Evolutionary conservation across 64 coral and sea anemone genomes (phyloP), one percentile per base, ranked within the genome.

Genomic region (Anthopleura sola): DNA sequence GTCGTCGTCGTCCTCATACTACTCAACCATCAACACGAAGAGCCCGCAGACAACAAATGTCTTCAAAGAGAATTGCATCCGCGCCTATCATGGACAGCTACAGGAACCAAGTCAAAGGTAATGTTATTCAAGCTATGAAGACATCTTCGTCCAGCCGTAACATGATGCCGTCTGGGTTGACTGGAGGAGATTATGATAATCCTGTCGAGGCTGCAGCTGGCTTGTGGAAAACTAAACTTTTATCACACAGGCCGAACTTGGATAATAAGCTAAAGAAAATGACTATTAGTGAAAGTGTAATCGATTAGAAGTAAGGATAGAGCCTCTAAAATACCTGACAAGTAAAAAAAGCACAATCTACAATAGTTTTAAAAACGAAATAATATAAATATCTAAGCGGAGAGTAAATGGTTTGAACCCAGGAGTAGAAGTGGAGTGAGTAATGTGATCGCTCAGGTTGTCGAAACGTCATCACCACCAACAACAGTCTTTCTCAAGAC

Each of bases 41-140:
- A 40, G 15, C 13, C 10, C 89, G 89, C 53, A 38, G 82, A 20
- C 16, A 83, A 34, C 23, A 53, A n/a, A 81, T 75, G 54, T 33
- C 68, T 32, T 19, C 48, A 20, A 91, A 91, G 53, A 75, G 89
- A 60, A 83, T 91, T 39, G 74, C 89, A 74, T 91, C 89, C 16
- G 89, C 89, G 40, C 89, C 89, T 36, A 36, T 86, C 12, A 56
- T 91, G 49, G 84, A 91, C 37, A 91, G 89, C 75, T 91, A 91
- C 58, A 68, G 89, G 20, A 91, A 91, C 18, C 89, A 86, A 80
- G 89, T 91, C 17, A 91, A 91, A 38, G 89, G 49, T 5, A 81
- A 74, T 19, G 68, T 91, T 49, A 78, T 91, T 16, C 71, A 50
- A 62, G 89, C 89, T 24, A 91, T 91, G 89, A 60, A 80, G 57